phyloP scores from a whole-genome alignment of 2,888 invertebrate species.

The Cheilosia vulpina region DNA sequence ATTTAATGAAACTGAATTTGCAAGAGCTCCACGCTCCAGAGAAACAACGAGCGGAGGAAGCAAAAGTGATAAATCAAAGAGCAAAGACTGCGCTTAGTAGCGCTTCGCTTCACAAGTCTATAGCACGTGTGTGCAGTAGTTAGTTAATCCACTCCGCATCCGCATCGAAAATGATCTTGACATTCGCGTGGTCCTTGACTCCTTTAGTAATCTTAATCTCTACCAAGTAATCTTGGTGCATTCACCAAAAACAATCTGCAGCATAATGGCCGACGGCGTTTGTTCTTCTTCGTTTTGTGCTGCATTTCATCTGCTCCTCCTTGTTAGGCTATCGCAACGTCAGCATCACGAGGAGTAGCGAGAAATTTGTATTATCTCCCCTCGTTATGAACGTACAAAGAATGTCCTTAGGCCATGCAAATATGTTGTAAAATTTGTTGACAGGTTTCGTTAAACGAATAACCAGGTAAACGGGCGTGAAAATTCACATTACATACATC shows the following conservation, averaged over 20 bases:
- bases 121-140: slow-evolving; percentile 31
- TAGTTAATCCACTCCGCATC: slow-evolving; percentile 41
- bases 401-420: slow-evolving; percentile 56
- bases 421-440: slow-evolving; percentile 63
- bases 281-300: slow-evolving; percentile 13
- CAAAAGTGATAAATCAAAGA: slow-evolving; percentile 35
- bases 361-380: slow-evolving; percentile 35
- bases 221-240: slow-evolving; percentile 58
- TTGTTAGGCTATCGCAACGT: slow-evolving; percentile 43
- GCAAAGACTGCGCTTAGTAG: neutral
- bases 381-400: slow-evolving; percentile 28
- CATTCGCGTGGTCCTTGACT: slow-evolving; percentile 64
- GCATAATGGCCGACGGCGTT: slow-evolving; percentile 20
- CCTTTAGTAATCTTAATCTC: slow-evolving; percentile 53
- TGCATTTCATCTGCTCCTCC: slow-evolving; percentile 38
- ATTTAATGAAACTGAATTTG: slow-evolving; percentile 42
- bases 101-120: neutral
- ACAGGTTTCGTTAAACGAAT: slow-evolving; percentile 38
- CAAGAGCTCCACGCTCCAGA: neutral
- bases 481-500: slow-evolving; percentile 3
- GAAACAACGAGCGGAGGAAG: neutral
- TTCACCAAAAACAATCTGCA: slow-evolving; percentile 47
- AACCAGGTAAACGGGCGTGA: slow-evolving; percentile 1
- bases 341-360: slow-evolving; percentile 40
- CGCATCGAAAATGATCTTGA: slow-evolving; percentile 57